Evolutionary conservation across 2,113 vertebrate species (phyloP).

Genomic region (Elephas maximus): DNA sequence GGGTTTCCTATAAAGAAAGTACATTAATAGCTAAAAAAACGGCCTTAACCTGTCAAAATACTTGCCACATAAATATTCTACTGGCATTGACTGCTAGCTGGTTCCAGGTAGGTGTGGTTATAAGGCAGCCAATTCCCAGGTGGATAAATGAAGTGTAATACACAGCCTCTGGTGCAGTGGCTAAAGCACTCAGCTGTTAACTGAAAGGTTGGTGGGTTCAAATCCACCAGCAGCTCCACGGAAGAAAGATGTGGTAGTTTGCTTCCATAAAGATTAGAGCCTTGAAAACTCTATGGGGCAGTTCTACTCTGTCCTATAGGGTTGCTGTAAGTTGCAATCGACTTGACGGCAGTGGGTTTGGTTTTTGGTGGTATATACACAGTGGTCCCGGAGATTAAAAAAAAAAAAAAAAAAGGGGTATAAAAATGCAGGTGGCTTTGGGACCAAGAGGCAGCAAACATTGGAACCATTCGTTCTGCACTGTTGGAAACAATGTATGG

Average conservation of each 20-base stretch:
- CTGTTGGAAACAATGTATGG: background rate
- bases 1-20: slow-evolving; percentile 42
- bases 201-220: no score
- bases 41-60: slow-evolving; percentile 27
- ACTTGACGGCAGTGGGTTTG: no score
- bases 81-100: slow-evolving; percentile 32
- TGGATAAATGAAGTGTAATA: background rate
- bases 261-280: no score
- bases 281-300: no score
- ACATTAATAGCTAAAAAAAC: slow-evolving; percentile 6
- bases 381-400: background rate
- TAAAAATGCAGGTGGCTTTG: background rate
- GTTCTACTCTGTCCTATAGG: no score
- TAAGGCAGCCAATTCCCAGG: background rate
- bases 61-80: background rate
- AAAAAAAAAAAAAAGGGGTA: background rate
- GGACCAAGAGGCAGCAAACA: background rate
- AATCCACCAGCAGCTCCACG: no score
- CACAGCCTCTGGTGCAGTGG: background rate
- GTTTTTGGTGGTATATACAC: background rate
- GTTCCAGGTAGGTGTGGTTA: background rate
- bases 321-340: no score
- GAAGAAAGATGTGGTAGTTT: no score
- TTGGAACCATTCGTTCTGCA: background rate
- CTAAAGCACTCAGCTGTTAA: no score